Base-by-base conservation (phyloP, 2,113 vertebrate genomes). In the Heliornis fulica region DNA sequence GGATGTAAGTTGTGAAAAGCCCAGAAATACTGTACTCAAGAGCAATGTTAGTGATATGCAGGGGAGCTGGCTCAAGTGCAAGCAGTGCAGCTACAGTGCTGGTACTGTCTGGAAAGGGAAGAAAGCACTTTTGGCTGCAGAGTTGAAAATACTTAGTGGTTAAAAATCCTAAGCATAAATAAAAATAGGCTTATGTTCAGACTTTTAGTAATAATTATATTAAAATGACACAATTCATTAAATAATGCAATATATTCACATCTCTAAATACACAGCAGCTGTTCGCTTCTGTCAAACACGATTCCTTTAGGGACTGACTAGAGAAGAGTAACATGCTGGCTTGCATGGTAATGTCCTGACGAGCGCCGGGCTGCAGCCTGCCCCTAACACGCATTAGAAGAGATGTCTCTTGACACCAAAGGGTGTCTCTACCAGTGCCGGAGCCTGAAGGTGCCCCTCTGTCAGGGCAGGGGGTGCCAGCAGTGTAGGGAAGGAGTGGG, bases 201-300 rank as follows among this genome's bases (percentile, higher is more conserved):
- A 87, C 43, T 97, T 96, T 93, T 95, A 94, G 83, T 94, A 97
- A 94, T 96, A 92, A 96, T 96, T 93, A 80, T 75, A 97, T 97
- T 97, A 94, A 95, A 97, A 94, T 94, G 87, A 95, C 97, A 97
- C 70, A 92, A 96, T 94, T 96, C 92, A 96, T 97, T 97, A 96
- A 96, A 96, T 94, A 95, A 94, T 90, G 90, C 90, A 97, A 85
- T 94, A 75, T 82, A 79, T 94, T 96, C 94, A 84, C 89, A 96
- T 97, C 80, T 97, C 93, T 97, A 97, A 97, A 97, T 95, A 95
- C 71, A 88, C 90, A 97, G 94, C 96, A 97, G 94, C 95, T 96
- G 96, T 94, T 97, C 93, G 3, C 84, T 95, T 96, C 96, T 96
- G 95, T 96, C 95, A 88, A 92, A 96, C 82, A 90, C 0, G 9